Base-by-base conservation (phyloP, 2,888 invertebrate species). In the Thymelicus sylvestris region DNA sequence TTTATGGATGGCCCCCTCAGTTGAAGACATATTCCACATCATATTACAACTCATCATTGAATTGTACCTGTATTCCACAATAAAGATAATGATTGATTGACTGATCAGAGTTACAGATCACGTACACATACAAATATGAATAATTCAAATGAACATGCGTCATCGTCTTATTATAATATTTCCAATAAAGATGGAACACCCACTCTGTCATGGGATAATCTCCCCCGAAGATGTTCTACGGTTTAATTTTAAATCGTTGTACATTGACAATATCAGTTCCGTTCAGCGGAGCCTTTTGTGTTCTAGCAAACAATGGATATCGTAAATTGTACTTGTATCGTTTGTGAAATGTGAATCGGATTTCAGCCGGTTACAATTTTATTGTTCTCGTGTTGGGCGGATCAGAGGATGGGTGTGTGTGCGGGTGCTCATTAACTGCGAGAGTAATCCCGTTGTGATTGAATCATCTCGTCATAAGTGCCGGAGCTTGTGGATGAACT, bases 301-400 rank as follows among this genome's bases (percentile, higher is more conserved):
- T 63, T 31, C 12, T n/a, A 52, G 38, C 39, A 39, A 65, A 52
- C 64, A 65, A 65, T 65, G 64, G 64, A 52, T 31, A 65, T 52
- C 15, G 64, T 52, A 15, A 15, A 52, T 52, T 52, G 39, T 39
- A 52, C 64, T 65, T 39, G 19, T 65, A 65, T 64, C 64, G 52
- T 52, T 65, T 65, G 52, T 64, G 50, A 50, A 64, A 50, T 64
- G 39, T 52, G 41, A 65, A 38, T 52, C 52, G 2, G 52, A 52
- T 65, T 19, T 41, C 6, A 39, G 50, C 19, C 38, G n/a, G 52
- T 55, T 52, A 65, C 64, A 65, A 52, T 55, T 55, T 55, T 55
- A 55, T 65, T 50, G 52, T 64, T 52, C 64, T 52, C 41, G 52
- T 52, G 39, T 48, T 31, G 60, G 61, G 38, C 52, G 41, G 66